Evolutionary conservation across 2,797 vertebrate genomes (phyloP).

Genomic region (Acanthiza pusilla): DNA sequence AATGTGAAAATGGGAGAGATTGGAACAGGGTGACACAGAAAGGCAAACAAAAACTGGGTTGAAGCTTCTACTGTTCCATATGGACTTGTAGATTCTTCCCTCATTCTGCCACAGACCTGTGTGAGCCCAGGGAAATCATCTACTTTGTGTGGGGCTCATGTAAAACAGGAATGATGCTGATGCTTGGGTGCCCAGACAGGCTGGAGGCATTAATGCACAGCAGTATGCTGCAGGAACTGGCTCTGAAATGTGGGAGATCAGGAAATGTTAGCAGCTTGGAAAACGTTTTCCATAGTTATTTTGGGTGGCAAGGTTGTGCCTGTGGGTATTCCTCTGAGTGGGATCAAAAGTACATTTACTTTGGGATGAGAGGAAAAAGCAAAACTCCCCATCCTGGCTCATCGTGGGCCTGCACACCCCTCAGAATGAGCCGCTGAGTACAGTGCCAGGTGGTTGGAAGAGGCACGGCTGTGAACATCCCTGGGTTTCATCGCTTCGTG

Average conservation of each 20-base stretch:
- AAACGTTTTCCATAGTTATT: neutral
- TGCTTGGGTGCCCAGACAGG: neutral
- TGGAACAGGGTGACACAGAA: neutral
- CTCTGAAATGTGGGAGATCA: neutral
- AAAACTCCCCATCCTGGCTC: neutral
- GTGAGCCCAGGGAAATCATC: neutral
- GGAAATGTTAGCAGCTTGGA: neutral
- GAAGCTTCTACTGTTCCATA: neutral
- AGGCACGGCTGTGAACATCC: neutral
- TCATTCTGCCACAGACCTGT: neutral
- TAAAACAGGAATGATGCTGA: neutral
- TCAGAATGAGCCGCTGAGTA: neutral
- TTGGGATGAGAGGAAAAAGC: neutral
- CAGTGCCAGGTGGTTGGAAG: neutral
- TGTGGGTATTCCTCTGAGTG: neutral
- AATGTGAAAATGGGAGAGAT: neutral
- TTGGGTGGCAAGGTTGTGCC: neutral
- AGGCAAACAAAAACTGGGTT: neutral
- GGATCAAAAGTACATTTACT: neutral
- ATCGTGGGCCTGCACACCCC: neutral
- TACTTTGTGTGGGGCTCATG: neutral
- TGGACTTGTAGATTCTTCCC: neutral
- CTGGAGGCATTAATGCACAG: neutral
- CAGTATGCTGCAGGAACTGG: neutral
- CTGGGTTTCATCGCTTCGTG: neutral